Evolutionary conservation across 2,888 invertebrate species (phyloP).

Genomic region (Phyllotreta striolata): DNA sequence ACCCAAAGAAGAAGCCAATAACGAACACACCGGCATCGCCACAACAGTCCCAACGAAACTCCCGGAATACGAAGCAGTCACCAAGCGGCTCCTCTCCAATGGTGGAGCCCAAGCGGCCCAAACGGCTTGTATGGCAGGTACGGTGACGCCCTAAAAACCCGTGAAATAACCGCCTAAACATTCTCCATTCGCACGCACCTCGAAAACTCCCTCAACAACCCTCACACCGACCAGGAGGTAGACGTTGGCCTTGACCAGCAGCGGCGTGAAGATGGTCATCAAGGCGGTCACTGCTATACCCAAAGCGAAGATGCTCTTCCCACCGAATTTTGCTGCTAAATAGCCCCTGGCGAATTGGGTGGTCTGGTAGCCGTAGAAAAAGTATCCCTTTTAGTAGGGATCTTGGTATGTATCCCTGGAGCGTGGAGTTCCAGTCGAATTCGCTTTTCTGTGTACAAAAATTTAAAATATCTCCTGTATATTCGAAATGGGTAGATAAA

Average conservation of each 20-base stretch:
- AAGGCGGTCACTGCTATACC: conserved; percentile 82
- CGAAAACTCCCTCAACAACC: conserved; percentile 54
- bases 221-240: conserved; percentile 75
- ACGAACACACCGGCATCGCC: conserved; percentile 79
- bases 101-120: conserved; percentile 89
- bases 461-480: too few species aligned
- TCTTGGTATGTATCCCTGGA: conserved; percentile 81
- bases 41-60: conserved; percentile 86
- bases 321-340: conserved; percentile 84
- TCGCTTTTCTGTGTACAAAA: conserved; percentile 75
- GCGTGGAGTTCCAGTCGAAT: conserved; percentile 81
- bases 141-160: conserved; percentile 72
- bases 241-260: conserved; percentile 77
- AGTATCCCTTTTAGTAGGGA: too few species aligned
- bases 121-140: conserved; percentile 81
- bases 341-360: conserved; percentile 87
- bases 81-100: conserved; percentile 77
- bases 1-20: conserved; percentile 74
- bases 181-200: too few species aligned
- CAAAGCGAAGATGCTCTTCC: conserved; percentile 80
- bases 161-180: too few species aligned
- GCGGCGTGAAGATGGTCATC: conserved; percentile 81
- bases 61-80: conserved; percentile 84
- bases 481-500: too few species aligned
- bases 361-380: conserved; percentile 88